Base-by-base conservation (phyloP, 2,888 invertebrate genomes). In the Octodonta nipae region DNA sequence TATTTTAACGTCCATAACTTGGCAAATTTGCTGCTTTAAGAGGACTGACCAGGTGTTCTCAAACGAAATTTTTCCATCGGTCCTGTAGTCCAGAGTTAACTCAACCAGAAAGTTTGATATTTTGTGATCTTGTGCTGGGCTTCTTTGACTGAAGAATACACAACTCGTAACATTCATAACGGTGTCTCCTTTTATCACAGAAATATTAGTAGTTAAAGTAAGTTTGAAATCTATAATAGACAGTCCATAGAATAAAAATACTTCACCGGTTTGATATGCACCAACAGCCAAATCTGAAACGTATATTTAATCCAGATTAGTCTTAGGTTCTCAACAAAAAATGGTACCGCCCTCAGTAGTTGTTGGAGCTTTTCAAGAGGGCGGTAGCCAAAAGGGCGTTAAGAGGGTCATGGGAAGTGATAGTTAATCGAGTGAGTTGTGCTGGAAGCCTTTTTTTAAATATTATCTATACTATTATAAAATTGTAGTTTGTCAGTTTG, bases 271-370 rank as follows among this genome's bases (percentile, higher is more conserved):
- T 11, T 59, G 55, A 35, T 67, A 67, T 0, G 77, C 71, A 1
- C 78, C 78, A 8, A 75, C 57, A 0, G 70, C 71, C 30, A 76
- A 37, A 58, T 75, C 75, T 74, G 50, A 38, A 66, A 64, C n/a
- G n/a, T n/a, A n/a, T n/a, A n/a, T n/a, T n/a, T n/a, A n/a, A n/a
- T n/a, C n/a, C n/a, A n/a, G n/a, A n/a, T n/a, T n/a, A n/a, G n/a
- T n/a, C n/a, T n/a, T n/a, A n/a, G n/a, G n/a, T n/a, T n/a, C n/a
- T n/a, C n/a, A n/a, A n/a, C n/a, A n/a, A n/a, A n/a, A n/a, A n/a
- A n/a, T n/a, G n/a, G n/a, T n/a, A n/a, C n/a, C n/a, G n/a, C n/a
- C n/a, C n/a, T n/a, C n/a, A n/a, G n/a, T n/a, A n/a, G n/a, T n/a
- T n/a, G n/a, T n/a, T n/a, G n/a, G n/a, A n/a, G n/a, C n/a, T n/a